Evolutionary conservation across 2,888 invertebrate genomes (phyloP).

Genomic region (Drosophila formosana): DNA sequence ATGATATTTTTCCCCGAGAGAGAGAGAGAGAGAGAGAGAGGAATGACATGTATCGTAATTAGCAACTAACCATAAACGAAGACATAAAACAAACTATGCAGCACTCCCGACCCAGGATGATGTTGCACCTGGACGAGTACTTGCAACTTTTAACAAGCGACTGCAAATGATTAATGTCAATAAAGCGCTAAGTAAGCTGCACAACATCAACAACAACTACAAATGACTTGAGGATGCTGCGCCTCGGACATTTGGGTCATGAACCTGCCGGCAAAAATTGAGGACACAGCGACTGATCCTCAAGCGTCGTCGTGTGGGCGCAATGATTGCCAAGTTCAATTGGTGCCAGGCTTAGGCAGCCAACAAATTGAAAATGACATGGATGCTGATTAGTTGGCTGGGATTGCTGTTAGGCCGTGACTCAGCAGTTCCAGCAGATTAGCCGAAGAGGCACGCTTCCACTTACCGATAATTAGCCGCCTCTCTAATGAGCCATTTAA

Average conservation of each 20-base stretch:
- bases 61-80: constrained; percentile 50
- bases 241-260: constrained; percentile 65
- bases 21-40: constrained; percentile 1
- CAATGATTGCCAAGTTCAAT: constrained; percentile 59
- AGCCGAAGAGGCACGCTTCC: constrained; percentile 40
- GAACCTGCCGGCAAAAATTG: constrained; percentile 66
- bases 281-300: constrained; percentile 64
- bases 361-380: constrained; percentile 53
- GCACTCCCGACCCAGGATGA: constrained; percentile 13
- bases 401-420: constrained; percentile 34
- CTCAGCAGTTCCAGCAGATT: constrained; percentile 32
- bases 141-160: constrained; percentile 74
- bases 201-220: constrained; percentile 35
- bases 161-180: constrained; percentile 79
- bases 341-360: constrained; percentile 41
- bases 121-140: constrained; percentile 49
- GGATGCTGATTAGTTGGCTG: constrained; percentile 26
- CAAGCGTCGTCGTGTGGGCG: constrained; percentile 62
- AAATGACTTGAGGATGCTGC: constrained; percentile 33
- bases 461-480: constrained; percentile 54
- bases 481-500: constrained; percentile 56
- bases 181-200: constrained; percentile 59
- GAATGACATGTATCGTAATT: constrained; percentile 45
- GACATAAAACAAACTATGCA: constrained; percentile 39
- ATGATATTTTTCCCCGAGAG: not conserved